Base-by-base conservation (phyloP, 2,888 invertebrate species). In the Drosophila borealis region DNA sequence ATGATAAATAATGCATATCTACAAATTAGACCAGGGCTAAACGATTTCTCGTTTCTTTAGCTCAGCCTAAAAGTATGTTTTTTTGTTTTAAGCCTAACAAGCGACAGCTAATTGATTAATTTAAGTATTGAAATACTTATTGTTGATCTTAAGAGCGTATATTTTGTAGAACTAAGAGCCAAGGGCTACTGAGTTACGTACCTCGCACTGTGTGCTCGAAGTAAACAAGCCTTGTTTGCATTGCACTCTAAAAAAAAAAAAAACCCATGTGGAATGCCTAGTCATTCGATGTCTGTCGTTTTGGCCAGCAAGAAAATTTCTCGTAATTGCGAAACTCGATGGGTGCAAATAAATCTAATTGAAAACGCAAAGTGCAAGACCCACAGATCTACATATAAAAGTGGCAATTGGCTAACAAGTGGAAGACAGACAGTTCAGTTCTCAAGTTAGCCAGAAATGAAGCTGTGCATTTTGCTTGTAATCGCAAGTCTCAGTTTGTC, bases 301-400 rank as follows among this genome's bases (percentile, higher is more conserved):
- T 11, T 54, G 39, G 11, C 37, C 54, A 41, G 5, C 34, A 46
- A 25, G 19, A 41, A 11, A 9, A 9, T 29, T 29, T 29, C 29
- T 29, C 29, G 41, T 37, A 29, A 25, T 70, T 41, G 49, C 10
- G 49, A 70, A 70, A 61, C 34, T 6, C 19, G 10, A 9, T 41
- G 19, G 36, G 50, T 78, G 78, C 9, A 46, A 78, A 64, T 54
- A 64, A 17, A 21, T 50, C 60, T 68, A 78, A 75, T 73, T 75
- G 45, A 25, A 68, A 51, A 41, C 17, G 14, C 64, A 64, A 62
- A 60, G 73, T 65, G 44, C 36, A 55, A 55, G 48, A 51, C 17
- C 4, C 33, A 14, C 19, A 33, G 29, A 19, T 10, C 50, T 83
- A n/a, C n/a, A n/a, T n/a, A 86, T 81, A 81, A 86, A 81, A 74